These are phyloP conservation scores for Euwallacea fornicatus DNA, from an alignment of 1,140 invertebrate species.

Conservation along the genomic window DNA sequence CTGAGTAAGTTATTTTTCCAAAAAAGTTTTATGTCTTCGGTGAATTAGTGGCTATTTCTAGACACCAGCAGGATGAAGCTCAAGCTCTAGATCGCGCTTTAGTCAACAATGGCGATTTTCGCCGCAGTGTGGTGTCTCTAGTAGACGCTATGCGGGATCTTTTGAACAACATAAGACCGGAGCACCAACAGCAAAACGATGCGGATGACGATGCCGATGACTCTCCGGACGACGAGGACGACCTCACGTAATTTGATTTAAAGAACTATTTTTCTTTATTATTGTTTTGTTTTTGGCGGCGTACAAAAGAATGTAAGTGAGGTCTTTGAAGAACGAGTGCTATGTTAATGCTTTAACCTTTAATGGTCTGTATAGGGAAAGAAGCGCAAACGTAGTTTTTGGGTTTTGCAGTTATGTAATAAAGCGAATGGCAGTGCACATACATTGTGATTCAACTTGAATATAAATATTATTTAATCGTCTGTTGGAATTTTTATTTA, in stretches of 20 bases:
- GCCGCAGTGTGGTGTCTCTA: conserved; percentile 64
- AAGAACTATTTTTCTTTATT: too few species aligned
- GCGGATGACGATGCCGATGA: conserved; percentile 54
- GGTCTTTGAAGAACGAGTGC: too few species aligned
- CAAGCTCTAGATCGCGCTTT: conserved; percentile 43
- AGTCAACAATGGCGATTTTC: conserved; percentile 55
- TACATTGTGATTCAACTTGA: too few species aligned
- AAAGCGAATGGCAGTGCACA: too few species aligned
- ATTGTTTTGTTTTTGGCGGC: too few species aligned
- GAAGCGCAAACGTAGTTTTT: too few species aligned
- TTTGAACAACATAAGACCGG: conserved; percentile 64
- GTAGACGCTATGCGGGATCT: conserved; percentile 75
- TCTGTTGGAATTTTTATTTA: too few species aligned
- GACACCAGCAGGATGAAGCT: conserved; percentile 43
- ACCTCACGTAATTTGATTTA: conserved; percentile 26
- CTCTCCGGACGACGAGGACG: conserved; percentile 31
- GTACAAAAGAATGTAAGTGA: too few species aligned
- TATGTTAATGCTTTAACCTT: too few species aligned
- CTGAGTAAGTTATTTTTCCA: not conserved
- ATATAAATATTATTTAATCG: too few species aligned
- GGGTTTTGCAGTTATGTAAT: too few species aligned
- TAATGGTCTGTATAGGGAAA: too few species aligned
- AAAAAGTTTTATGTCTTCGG: not conserved
- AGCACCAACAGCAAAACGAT: conserved; percentile 55
- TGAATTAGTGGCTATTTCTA: conserved; percentile 27